Base-by-base conservation (phyloP, 2,113 vertebrate species). In the Semnopithecus entellus region DNA sequence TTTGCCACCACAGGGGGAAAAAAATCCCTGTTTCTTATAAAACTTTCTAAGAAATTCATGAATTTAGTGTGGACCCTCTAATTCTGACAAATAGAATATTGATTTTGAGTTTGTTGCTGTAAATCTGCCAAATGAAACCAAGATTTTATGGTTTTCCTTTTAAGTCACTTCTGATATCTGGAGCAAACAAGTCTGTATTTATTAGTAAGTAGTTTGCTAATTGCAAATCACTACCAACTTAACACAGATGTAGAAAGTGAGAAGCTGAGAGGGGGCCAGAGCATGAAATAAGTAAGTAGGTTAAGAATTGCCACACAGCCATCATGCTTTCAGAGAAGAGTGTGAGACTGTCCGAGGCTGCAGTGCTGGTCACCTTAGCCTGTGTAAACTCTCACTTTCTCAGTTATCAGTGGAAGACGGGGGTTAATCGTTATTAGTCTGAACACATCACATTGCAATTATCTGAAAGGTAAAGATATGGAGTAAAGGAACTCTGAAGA, bases 311-410 rank as follows among this genome's bases (percentile, higher is more conserved):
- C 38, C 43, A 25, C 80, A 23, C 43, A 25, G 16, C 72, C 20
- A 12, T 88, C 52, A 30, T 4, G 45, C 82, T 90, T 4, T 0
- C 75, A 18, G 17, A 52, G 76, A 43, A 45, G 55, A 93, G 81
- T 90, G 75, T 66, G 43, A 92, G 52, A 92, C 9, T 14, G 23
- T 57, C 9, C 0, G 2, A 91, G 82, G 61, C 87, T 30, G 45
- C 35, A 25, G 50, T 76, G 84, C 95, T 97, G 91, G 90, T 92
- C 90, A 73, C 64, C 68, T 95, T 59, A 88, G 70, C 76, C 23
- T 90, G 22, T 97, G 95, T 97, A 95, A 95, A 92, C 90, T 94
- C 87, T 92, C 59, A 38, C 45, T 64, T 93, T 92, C 75, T 88
- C 83, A 93, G 95, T 95, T 96, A 75, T 92, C 94, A 94, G 83